Evolutionary conservation across 2,113 vertebrate genomes (phyloP).

Genomic region (Podilymbus podiceps): DNA sequence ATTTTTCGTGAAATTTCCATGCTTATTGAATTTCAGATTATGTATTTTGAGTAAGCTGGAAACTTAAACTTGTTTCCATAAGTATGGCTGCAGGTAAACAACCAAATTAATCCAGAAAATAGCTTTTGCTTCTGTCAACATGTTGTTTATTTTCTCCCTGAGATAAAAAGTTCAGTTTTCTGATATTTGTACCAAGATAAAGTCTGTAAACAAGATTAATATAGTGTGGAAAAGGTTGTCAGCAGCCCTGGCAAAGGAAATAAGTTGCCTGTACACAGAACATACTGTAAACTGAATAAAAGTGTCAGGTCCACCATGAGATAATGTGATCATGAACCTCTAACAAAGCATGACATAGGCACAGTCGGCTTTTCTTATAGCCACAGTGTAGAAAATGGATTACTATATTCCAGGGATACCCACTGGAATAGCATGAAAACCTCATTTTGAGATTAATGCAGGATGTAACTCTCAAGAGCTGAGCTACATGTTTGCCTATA

Average conservation of each 20-base stretch:
- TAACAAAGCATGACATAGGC: slow-evolving; percentile 97
- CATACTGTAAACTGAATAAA: slow-evolving; percentile 97
- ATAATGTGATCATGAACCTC: slow-evolving; percentile 98
- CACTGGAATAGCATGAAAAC: slow-evolving; percentile 79
- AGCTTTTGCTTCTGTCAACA: slow-evolving; percentile 88
- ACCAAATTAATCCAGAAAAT: slow-evolving; percentile 86
- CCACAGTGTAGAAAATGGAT: slow-evolving; percentile 95
- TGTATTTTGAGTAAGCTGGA: slow-evolving; percentile 69
- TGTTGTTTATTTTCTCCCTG: slow-evolving; percentile 83
- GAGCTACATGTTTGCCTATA: slow-evolving; percentile 46
- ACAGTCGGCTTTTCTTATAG: slow-evolving; percentile 82
- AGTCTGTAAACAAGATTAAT: slow-evolving; percentile 99
- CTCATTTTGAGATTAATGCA: slow-evolving; percentile 74
- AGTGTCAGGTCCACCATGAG: slow-evolving; percentile 93
- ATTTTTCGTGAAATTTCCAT: slow-evolving; percentile 71
- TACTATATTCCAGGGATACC: slow-evolving; percentile 83
- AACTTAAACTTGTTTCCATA: slow-evolving; percentile 75
- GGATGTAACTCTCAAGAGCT: slow-evolving; percentile 72
- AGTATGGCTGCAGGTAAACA: slow-evolving; percentile 81
- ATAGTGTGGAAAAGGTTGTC: slow-evolving; percentile 97
- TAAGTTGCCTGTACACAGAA: slow-evolving; percentile 88
- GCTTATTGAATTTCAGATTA: slow-evolving; percentile 79
- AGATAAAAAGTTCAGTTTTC: slow-evolving; percentile 87
- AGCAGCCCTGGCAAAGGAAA: slow-evolving; percentile 91
- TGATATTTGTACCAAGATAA: slow-evolving; percentile 96